Evolutionary conservation across 2,888 invertebrate genomes (phyloP).

Genomic region (Cyclophora albipunctata): DNA sequence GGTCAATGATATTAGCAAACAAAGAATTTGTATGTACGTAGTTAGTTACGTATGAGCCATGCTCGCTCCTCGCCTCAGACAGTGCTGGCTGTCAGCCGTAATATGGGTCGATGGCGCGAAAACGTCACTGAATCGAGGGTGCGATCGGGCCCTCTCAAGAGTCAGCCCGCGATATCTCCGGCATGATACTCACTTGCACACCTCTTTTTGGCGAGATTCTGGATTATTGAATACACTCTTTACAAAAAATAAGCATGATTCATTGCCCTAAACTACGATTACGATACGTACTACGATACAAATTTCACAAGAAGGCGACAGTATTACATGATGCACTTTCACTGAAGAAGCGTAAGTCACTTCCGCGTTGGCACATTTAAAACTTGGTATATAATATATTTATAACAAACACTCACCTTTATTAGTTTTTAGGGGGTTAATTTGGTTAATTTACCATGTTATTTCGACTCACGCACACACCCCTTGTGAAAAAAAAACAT

Average conservation of each 20-base stretch:
- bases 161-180: slow-evolving; percentile 28
- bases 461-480: slow-evolving; percentile 75
- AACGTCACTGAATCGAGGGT: slow-evolving; percentile 57
- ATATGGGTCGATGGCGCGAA: slow-evolving; percentile 74
- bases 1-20: slow-evolving; percentile 43
- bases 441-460: slow-evolving; percentile 67
- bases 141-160: slow-evolving; percentile 27
- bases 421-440: slow-evolving; percentile 62
- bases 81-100: slow-evolving; percentile 39
- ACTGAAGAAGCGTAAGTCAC: slow-evolving; percentile 54
- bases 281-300: slow-evolving; percentile 40
- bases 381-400: slow-evolving; percentile 19
- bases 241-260: too few relatives aligned
- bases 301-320: slow-evolving; percentile 69
- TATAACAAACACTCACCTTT: slow-evolving; percentile 55
- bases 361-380: slow-evolving; percentile 47
- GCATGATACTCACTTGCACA: slow-evolving; percentile 8
- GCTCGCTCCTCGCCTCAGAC: slow-evolving; percentile 36
- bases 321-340: slow-evolving; percentile 76
- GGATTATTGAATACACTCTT: not conserved
- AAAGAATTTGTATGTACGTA: slow-evolving; percentile 36
- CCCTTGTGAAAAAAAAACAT: slow-evolving; percentile 83
- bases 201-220: too few relatives aligned
- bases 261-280: too few relatives aligned
- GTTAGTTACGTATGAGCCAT: slow-evolving; percentile 35